Evolutionary conservation across 2,888 invertebrate genomes (phyloP), one percentile per base, ranked within the genome.

Genomic region (Lordiphosa fenestrarum): DNA sequence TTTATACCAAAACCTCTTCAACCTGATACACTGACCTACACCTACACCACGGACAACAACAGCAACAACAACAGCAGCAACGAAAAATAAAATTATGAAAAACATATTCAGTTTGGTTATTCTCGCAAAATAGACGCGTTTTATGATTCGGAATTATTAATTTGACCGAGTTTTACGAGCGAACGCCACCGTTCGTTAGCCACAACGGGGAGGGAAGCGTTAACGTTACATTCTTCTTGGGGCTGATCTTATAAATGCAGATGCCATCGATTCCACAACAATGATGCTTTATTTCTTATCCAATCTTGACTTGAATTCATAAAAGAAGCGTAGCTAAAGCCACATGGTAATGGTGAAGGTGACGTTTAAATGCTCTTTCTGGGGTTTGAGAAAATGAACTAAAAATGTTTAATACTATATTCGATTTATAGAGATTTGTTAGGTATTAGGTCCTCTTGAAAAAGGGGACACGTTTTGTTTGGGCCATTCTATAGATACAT

Each of bases 1-100:
- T 82, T 76, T 81, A 85, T 81, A 81, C 46, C 39, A 40, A 38
- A n/a, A 51, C 33, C 10, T 40, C 46, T 25, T 33, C 48, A 9
- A 54, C 54, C 3, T 30, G 63, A 64, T 48, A 30, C 53, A 61
- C 67, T 84, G 85, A 84, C 80, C 80, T 75, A 82, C 80, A 78
- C 77, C 82, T 77, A 82, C 74, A 68, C 56, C n/a, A 46, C 36
- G 9, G 23, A 12, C 36, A 48, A 36, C 40, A 25, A 37, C 23
- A 15, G 15, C 15, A 15, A 15, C 15, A 15, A 15, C 15, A 15
- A 15, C 15, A 15, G 10, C 9, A 46, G 13, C 25, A 42, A 66
- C 66, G 51, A 47, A 42, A 25, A 15, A 49, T 53, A 61, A 61
- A 48, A 52, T 36, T 49, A 30, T 30, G 30, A 30, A 30, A 30